These are phyloP conservation scores for Drosophila melanocephala DNA, from an alignment of 2,888 invertebrate genomes.

Conservation along the genomic window DNA sequence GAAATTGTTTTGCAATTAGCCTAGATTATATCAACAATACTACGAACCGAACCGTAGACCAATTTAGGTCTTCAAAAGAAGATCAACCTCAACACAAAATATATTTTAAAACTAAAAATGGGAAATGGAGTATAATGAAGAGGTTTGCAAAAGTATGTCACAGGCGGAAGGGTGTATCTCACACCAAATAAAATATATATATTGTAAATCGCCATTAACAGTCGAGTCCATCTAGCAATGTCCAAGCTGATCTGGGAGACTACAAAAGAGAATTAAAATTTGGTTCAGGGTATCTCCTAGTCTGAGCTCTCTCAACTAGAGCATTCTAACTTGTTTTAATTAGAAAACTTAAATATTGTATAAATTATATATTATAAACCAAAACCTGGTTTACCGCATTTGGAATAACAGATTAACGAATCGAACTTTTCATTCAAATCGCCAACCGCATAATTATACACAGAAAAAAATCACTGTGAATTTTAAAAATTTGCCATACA, in stretches of 20 bases:
- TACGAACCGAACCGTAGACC: not conserved
- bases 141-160: not conserved
- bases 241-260: not conserved
- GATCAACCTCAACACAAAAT: not conserved
- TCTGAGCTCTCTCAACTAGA: not conserved
- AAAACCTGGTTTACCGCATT: not conserved
- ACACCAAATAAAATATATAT: not conserved
- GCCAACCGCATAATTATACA: not conserved
- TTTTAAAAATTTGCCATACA: not conserved
- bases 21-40: not conserved
- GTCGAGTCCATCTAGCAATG: not conserved
- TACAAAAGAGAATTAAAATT: not conserved
- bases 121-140: not conserved
- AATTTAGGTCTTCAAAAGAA: not conserved
- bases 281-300: not conserved
- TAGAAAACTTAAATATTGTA: not conserved
- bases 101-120: not conserved
- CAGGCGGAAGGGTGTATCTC: not conserved
- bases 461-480: not conserved
- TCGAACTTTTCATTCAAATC: not conserved
- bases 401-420: not conserved
- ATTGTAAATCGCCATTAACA: not conserved
- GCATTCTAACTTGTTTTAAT: not conserved
- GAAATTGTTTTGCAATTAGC: not conserved
- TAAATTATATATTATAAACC: not conserved